Evolutionary conservation across 2,888 invertebrate species (phyloP).

Genomic region (Phlogophora meticulosa): DNA sequence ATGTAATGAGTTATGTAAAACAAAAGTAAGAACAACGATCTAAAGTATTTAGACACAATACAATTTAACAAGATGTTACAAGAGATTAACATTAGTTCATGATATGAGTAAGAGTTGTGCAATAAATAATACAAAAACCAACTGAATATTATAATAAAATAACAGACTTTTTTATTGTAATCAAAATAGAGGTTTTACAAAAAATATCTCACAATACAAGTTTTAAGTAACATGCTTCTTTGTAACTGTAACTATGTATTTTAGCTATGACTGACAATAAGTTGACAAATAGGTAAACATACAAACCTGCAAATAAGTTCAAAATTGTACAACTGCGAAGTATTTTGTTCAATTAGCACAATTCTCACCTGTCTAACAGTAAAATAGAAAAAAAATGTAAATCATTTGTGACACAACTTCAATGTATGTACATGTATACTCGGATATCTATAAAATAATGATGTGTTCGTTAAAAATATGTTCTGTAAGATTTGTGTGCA

Average conservation of each 20-base stretch:
- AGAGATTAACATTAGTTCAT: not conserved
- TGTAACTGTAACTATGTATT: no score
- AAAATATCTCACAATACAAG: no score
- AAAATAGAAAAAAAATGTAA: not conserved
- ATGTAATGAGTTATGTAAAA: constrained; percentile 32
- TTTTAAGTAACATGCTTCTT: no score
- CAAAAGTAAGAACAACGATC: not conserved
- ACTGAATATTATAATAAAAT: not conserved
- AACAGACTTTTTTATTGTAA: not conserved
- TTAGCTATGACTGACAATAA: no score
- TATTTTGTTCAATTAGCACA: no score
- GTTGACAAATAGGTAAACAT: no score
- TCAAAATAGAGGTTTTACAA: not conserved
- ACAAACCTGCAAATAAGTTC: no score
- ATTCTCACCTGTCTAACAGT: not conserved
- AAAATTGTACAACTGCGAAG: no score
- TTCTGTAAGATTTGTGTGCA: constrained; percentile 40
- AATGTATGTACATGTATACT: not conserved
- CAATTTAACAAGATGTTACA: constrained; percentile 1
- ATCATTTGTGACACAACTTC: not conserved
- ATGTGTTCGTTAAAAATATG: constrained; percentile 1
- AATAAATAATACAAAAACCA: not conserved
- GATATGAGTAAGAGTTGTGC: not conserved
- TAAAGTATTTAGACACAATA: constrained; percentile 16
- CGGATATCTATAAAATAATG: not conserved